Percentiles rank a stretch among this genome's conserved stretches.
These are phyloP conservation scores for Zophobas morio DNA, from an alignment of 1,140 invertebrate species.

Conservation along the genomic window DNA sequence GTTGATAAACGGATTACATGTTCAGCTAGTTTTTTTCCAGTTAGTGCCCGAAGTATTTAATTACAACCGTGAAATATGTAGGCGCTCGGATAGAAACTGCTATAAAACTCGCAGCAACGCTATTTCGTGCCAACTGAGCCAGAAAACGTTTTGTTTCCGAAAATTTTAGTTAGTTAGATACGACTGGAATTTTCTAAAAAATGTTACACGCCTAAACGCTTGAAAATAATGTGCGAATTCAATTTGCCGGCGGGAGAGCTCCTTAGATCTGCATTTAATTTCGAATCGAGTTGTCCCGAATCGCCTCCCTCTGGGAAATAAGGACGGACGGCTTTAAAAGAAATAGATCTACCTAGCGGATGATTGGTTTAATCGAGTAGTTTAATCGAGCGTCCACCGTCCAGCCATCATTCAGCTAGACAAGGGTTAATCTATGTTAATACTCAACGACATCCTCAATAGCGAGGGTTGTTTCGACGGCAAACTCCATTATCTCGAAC, in stretches of 20 bases:
- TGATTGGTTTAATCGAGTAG: conserved; percentile 46
- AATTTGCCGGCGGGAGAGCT: background rate
- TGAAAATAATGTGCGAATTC: background rate
- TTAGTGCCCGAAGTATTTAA: no score
- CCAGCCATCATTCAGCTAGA: conserved; percentile 37
- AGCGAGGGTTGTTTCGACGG: conserved; percentile 31
- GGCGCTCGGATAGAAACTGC: no score
- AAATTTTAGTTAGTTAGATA: no score
- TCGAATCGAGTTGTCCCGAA: conserved; percentile 1
- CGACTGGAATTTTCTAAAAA: no score
- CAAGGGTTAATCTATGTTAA: conserved; percentile 51
- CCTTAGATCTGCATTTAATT: conserved; percentile 7
- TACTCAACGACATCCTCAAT: conserved; percentile 40
- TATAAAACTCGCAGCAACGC: no score
- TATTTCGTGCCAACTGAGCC: no score
- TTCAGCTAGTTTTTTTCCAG: no score
- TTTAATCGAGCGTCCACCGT: conserved; percentile 47
- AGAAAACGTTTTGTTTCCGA: no score
- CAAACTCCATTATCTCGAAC: conserved; percentile 47
- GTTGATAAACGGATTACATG: no score
- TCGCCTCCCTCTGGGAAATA: conserved; percentile 6
- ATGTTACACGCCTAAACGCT: background rate
- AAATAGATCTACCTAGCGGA: conserved; percentile 15
- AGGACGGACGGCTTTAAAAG: conserved; percentile 1
- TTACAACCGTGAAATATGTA: no score